Evolutionary conservation across 35 echinoderm and acorn worm species (phyloP), one percentile per base, ranked within the genome.

Genomic region (Eucidaris tribuloides): DNA sequence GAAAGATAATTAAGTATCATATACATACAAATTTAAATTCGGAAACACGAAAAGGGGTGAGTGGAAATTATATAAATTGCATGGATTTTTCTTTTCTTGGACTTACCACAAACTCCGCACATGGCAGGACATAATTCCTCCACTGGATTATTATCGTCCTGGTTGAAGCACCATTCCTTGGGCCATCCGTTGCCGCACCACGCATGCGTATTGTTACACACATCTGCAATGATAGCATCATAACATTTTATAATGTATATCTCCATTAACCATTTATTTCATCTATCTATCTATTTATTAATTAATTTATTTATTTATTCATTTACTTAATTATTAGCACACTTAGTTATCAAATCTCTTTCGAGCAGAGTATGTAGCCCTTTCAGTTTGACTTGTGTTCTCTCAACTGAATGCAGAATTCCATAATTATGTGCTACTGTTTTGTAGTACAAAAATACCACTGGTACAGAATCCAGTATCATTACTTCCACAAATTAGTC

Each of bases 181-280:
- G 93, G 93, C 93, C 93, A 96, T 23, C 89, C 89, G 45, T 96
- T 81, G 27, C 89, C 93, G 55, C 93, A 96, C 66, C 71, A 91
- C 17, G 79, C 78, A 50, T 96, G 93, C 11, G 93, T 96, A 37
- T 96, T 96, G 56, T 96, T 96, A 64, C 93, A 96, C 3, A 83
- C 80, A 59, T 79, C 93, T 96, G 48, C 32, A n/a, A 76, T 7
- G 77, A 61, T 25, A 86, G 9, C 71, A 72, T 7, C 2, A 77
- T 35, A 57, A 7, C 45, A 52, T 31, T 23, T 20, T 38, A 56
- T 78, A 3, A 71, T 3, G 27, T 46, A 82, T 1, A 42, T 14
- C 15, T 65, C 20, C 3, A 4, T 19, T 29, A 38, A n/a, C 3
- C n/a, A 18, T 36, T 60, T 11, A 9, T 18, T 20, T 19, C 36